A percentile compares a stretch with the other conserved stretches of the same genome.
Conservation (phyloP, 2,797 vertebrate genomes). For the Hephaestus fuliginosus region DNA sequence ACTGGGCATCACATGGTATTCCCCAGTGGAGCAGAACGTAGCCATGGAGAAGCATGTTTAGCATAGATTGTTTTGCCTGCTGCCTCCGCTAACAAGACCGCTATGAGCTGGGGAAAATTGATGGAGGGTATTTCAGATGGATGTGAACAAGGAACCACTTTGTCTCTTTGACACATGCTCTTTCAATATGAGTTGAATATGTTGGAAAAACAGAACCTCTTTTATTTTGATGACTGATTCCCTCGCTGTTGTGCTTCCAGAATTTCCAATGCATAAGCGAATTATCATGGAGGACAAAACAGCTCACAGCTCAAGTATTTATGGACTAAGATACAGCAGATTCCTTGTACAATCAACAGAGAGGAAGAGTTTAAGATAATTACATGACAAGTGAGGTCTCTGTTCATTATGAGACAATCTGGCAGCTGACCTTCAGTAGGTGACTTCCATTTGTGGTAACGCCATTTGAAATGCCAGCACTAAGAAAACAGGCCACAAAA, state of each 20-base stretch:
- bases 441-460: conserved; percentile 29
- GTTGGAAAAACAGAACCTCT: conserved; percentile 16
- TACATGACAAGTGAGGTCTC: conserved; percentile 10
- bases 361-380: conserved; percentile 13
- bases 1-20: background rate
- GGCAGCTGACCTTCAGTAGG: conserved; percentile 24
- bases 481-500: conserved; percentile 35
- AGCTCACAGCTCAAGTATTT: conserved; percentile 17
- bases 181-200: background rate
- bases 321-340: background rate
- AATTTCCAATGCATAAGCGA: background rate
- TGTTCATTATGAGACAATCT: conserved; percentile 12
- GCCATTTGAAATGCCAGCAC: conserved; percentile 24
- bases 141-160: conserved; percentile 7
- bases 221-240: conserved; percentile 18
- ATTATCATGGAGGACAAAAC: background rate
- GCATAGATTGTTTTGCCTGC: no score
- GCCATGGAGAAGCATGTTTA: no score
- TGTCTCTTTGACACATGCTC: background rate
- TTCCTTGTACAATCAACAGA: conserved; percentile 8
- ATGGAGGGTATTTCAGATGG: conserved; percentile 12
- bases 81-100: background rate
- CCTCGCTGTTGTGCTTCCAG: conserved; percentile 2
- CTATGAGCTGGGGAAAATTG: background rate
- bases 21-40: background rate